Conservation (phyloP, 2,888 invertebrate species). For the Spicauda simplicius region DNA sequence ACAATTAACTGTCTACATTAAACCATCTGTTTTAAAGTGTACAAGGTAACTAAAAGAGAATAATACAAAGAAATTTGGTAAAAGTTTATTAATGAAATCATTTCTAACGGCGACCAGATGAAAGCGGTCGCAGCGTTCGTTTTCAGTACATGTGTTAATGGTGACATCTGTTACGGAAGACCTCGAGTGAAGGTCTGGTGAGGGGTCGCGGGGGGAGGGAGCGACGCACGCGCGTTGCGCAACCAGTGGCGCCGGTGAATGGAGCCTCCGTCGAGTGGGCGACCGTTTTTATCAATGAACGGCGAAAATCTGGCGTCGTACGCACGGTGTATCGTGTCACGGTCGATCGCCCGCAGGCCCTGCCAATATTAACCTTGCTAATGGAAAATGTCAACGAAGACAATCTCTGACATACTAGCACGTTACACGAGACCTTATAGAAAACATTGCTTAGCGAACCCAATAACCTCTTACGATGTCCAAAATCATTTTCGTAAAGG, state of each 20-base stretch:
- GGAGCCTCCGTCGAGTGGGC: constrained; percentile 74
- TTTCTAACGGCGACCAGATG: neutral
- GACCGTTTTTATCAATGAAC: constrained; percentile 83
- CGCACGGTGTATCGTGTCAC: constrained; percentile 73
- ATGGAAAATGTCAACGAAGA: constrained; percentile 69
- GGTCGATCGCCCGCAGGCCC: constrained; percentile 59
- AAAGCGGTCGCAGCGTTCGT: neutral
- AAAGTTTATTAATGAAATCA: neutral
- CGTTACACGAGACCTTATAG: constrained; percentile 34
- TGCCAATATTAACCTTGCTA: constrained; percentile 61
- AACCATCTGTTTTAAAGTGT: too few species aligned
- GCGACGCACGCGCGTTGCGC: constrained; percentile 72
- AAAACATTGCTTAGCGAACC: constrained; percentile 31
- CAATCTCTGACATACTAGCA: constrained; percentile 25
- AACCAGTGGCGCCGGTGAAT: constrained; percentile 78
- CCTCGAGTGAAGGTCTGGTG: constrained; percentile 62
- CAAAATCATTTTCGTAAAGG: constrained; percentile 17
- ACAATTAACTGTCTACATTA: neutral
- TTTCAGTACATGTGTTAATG: constrained; percentile 9
- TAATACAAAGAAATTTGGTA: neutral
- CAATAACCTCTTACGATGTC: constrained; percentile 1
- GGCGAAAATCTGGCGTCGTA: constrained; percentile 68
- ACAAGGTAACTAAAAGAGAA: too few species aligned
- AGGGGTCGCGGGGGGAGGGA: constrained; percentile 49
- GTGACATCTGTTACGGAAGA: constrained; percentile 59